phyloP scores from a whole-genome alignment of 2,113 vertebrate species.

The Corythoichthys haematopterus region DNA sequence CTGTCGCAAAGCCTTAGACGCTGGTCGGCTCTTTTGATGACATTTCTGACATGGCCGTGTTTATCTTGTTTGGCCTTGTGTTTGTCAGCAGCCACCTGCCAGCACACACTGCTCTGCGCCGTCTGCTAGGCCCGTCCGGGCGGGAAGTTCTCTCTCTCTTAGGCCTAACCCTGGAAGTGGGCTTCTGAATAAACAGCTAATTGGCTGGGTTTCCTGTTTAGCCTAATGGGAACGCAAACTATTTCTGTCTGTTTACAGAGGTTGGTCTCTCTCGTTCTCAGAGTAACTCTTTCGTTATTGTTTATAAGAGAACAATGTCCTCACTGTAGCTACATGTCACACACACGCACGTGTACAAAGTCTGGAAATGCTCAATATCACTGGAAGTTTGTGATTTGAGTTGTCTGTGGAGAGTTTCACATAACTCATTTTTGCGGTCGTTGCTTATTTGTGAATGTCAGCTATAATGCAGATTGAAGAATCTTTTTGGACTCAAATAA shows the following conservation, averaged over 20 bases:
- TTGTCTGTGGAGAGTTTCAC: constrained; percentile 43
- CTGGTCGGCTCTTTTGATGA: constrained; percentile 8
- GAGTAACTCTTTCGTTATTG: constrained; percentile 54
- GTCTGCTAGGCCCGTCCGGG: constrained; percentile 53
- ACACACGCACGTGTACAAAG: constrained; percentile 40
- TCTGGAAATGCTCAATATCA: constrained; percentile 29
- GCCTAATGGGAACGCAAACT: constrained; percentile 71
- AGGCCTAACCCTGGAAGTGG: constrained; percentile 67
- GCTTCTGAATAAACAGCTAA: constrained; percentile 76
- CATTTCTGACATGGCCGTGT: constrained; percentile 34
- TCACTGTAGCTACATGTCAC: constrained; percentile 44
- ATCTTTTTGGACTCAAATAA: background rate
- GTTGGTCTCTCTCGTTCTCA: constrained; percentile 54
- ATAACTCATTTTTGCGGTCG: constrained; percentile 28
- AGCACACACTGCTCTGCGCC: constrained; percentile 40
- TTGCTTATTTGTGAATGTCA: constrained; percentile 47
- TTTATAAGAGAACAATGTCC: constrained; percentile 67
- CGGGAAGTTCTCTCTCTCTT: constrained; percentile 72
- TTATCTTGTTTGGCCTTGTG: constrained; percentile 27
- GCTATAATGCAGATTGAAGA: constrained; percentile 32
- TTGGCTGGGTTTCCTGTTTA: constrained; percentile 80
- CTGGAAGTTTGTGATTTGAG: constrained; percentile 50
- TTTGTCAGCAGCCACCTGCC: constrained; percentile 56
- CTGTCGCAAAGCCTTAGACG: constrained; percentile 27
- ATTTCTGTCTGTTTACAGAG: constrained; percentile 76